Evolutionary conservation across 2,888 invertebrate genomes (phyloP).

Genomic region (Oscheius sp.): DNA sequence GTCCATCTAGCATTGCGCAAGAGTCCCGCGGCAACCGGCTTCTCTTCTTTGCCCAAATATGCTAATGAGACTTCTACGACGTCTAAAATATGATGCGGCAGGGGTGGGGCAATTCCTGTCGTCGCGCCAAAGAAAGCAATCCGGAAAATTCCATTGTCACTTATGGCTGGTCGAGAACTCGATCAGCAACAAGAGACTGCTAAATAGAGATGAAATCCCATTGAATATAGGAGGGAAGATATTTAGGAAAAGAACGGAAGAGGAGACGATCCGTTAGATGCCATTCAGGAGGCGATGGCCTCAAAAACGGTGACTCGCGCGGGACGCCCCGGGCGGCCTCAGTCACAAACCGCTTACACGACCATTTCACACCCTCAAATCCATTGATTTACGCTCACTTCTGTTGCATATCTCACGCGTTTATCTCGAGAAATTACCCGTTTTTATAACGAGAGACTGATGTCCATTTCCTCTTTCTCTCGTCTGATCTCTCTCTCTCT

Average conservation of each 20-base stretch:
- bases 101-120: conserved; percentile 3
- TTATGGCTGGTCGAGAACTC: conserved; percentile 4
- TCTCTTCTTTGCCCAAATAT: conserved; percentile 29
- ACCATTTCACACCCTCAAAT: conserved; percentile 3
- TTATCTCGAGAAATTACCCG: neutral
- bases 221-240: neutral
- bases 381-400: conserved; percentile 6
- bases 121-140: conserved; percentile 21
- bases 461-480: neutral
- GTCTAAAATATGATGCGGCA: conserved; percentile 20
- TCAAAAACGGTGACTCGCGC: conserved; percentile 25
- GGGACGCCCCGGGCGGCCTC: conserved; percentile 23
- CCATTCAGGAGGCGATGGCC: conserved; percentile 9
- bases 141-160: conserved; percentile 34
- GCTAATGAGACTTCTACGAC: conserved; percentile 26
- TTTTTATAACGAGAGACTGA: too few relatives aligned
- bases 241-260: neutral
- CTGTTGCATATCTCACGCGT: neutral
- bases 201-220: neutral
- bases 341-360: conserved; percentile 6
- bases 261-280: neutral
- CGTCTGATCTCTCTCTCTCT: neutral
- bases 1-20: conserved; percentile 7
- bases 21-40: conserved; percentile 23
- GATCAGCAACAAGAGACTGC: conserved; percentile 2